Evolutionary conservation across 1,140 invertebrate species (phyloP), one percentile per base, ranked within the genome.

Genomic region (Pseudomyrmex pallidus): DNA sequence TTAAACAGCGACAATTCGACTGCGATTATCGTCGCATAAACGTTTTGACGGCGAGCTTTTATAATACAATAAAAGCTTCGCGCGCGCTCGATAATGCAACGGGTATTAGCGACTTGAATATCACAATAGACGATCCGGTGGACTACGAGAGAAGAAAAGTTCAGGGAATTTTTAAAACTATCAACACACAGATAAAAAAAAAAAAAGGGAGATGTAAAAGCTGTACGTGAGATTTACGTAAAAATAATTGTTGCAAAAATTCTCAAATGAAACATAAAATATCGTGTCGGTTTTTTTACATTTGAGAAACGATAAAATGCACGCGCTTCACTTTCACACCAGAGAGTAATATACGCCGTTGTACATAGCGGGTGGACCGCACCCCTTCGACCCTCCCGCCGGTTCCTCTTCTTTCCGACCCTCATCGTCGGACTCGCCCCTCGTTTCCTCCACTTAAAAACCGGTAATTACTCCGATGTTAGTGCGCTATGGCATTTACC

Each of bases 391-490:
- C 64, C 74, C 61, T 72, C 74, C 66, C 64, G 8, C 62, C 52
- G 5, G 20, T 64, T 44, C 52, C 73, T 82, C 73, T 74, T 52
- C 74, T 78, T 83, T 88, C 83, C 84, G 17, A 88, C 84, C 87
- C 84, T 85, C 76, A 72, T 85, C 77, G 83, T 62, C 74, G 85
- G 76, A 80, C 66, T 80, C 76, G 76, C 88, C 83, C 87, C 86
- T 88, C 82, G 84, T 91, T 91, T 89, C 90, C 88, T 88, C 85
- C 77, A 88, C 83, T 90, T 91, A 91, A 92, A 91, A 91, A 90
- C 91, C 86, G 87, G 90, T 87, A 91, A 91, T 91, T 91, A 91
- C 87, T 83, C 67, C 82, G 89, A 91, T 87, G 89, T 86, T 77
- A 20, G 76, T 59, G 76, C 17, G 76, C 76, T 70, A 66, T 59